These are phyloP conservation scores for Planococcus citri DNA, from an alignment of 1,140 invertebrate species.

Conservation along the genomic window DNA sequence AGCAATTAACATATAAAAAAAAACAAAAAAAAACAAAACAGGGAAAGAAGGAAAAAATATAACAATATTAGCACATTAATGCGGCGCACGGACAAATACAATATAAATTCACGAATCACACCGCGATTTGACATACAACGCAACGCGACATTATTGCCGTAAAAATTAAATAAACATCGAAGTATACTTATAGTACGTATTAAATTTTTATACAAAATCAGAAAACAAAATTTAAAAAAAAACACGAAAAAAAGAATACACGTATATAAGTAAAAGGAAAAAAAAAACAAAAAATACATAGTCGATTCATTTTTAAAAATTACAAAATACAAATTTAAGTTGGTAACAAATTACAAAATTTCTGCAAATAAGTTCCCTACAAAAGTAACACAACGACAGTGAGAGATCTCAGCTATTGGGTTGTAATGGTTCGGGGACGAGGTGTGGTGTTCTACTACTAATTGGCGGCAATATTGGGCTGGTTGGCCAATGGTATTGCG, in stretches of 20 bases:
- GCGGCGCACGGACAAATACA: background rate
- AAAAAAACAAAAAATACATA: background rate
- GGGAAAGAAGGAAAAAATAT: too few species aligned
- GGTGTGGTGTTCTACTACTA: conserved; percentile 52
- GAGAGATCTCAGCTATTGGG: conserved; percentile 33
- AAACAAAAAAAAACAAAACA: too few species aligned
- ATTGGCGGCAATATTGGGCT: conserved; percentile 57
- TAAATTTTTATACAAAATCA: conserved; percentile 1
- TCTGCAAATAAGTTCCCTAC: conserved; percentile 10
- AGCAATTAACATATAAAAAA: background rate
- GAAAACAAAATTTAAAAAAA: background rate
- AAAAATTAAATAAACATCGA: background rate
- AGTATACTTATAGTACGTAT: too few species aligned
- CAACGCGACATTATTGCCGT: conserved; percentile 1
- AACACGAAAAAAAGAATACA: too few species aligned
- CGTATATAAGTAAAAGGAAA: background rate
- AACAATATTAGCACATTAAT: background rate
- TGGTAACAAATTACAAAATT: conserved; percentile 18
- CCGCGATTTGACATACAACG: background rate
- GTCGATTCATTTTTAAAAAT: conserved; percentile 13
- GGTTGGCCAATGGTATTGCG: conserved; percentile 51
- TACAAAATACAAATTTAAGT: conserved; percentile 10
- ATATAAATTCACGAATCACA: conserved; percentile 4
- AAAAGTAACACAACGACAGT: conserved; percentile 13
- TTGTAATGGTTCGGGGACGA: conserved; percentile 53